A percentile compares a stretch with the other conserved stretches of the same genome.
These are phyloP conservation scores for Fissipunctia ypsillon DNA, from an alignment of 2,888 invertebrate species.

Conservation along the genomic window DNA sequence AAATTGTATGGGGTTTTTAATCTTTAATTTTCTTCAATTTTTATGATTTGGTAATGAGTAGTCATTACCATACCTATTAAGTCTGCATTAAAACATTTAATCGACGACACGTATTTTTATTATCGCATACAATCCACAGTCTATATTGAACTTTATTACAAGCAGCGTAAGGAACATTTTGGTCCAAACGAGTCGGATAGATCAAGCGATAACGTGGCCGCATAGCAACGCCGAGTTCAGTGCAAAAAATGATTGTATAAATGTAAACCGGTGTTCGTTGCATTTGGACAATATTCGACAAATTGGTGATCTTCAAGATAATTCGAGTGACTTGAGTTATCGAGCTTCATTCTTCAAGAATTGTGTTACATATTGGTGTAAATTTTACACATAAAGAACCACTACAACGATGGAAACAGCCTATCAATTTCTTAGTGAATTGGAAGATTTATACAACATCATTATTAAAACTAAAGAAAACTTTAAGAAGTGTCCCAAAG, in stretches of 20 bases:
- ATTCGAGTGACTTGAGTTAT: background rate
- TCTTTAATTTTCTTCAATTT: no score
- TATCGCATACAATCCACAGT: background rate
- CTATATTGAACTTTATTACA: no score
- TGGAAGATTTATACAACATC: background rate
- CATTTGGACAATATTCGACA: background rate
- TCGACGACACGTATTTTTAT: no score
- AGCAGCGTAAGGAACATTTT: no score
- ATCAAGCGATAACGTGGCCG: no score
- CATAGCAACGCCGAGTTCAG: no score
- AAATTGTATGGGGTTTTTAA: no score
- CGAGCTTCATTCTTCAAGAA: background rate
- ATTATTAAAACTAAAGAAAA: background rate
- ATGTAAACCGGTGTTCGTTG: background rate
- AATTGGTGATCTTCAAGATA: background rate
- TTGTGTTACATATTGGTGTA: background rate
- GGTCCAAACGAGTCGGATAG: no score
- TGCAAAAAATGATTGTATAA: background rate
- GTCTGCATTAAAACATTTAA: no score
- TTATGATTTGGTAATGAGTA: no score
- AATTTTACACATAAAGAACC: background rate
- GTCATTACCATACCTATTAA: no score
- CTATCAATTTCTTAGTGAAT: background rate
- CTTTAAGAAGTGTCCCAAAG: slow-evolving; percentile 1
- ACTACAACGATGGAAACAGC: background rate